A percentile compares a stretch with the other conserved stretches of the same genome.
Conservation (phyloP, 23 tunicate species). For the Oikopleura albicans region DNA sequence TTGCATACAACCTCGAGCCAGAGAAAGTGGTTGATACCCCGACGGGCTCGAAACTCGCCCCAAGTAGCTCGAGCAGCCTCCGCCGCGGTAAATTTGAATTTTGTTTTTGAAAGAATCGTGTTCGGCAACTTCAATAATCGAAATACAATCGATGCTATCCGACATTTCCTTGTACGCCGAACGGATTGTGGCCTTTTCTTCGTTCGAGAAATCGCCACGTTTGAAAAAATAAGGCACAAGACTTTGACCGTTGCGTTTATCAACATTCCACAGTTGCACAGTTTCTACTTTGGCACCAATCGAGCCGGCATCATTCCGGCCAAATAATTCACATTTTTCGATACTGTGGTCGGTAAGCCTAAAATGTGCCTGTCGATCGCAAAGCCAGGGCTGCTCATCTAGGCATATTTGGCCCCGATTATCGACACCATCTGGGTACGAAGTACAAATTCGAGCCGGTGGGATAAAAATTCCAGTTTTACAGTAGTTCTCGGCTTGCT, state of each 20-base stretch:
- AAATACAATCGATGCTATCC: neutral
- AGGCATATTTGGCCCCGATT: neutral
- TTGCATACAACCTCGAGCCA: neutral
- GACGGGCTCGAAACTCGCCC: neutral
- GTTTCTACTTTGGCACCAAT: neutral
- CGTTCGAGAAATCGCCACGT: neutral
- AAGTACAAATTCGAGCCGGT: neutral
- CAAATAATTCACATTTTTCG: no score
- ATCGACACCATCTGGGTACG: neutral
- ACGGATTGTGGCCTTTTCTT: neutral
- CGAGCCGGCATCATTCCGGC: no score
- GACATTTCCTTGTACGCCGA: neutral
- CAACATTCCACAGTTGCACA: neutral
- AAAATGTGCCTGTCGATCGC: neutral
- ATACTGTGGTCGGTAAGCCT: no score
- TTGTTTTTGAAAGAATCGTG: neutral
- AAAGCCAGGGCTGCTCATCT: neutral
- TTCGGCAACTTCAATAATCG: neutral
- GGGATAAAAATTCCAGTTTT: neutral
- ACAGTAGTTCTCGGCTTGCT: neutral
- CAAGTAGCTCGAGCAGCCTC: neutral
- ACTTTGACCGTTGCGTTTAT: no score
- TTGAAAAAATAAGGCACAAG: neutral
- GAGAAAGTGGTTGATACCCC: neutral
- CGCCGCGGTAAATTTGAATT: neutral